Percentiles rank a stretch among this genome's conserved stretches.
Evolutionary conservation across 2,797 vertebrate genomes (phyloP).

Genomic region (Catostomus latipinnis): DNA sequence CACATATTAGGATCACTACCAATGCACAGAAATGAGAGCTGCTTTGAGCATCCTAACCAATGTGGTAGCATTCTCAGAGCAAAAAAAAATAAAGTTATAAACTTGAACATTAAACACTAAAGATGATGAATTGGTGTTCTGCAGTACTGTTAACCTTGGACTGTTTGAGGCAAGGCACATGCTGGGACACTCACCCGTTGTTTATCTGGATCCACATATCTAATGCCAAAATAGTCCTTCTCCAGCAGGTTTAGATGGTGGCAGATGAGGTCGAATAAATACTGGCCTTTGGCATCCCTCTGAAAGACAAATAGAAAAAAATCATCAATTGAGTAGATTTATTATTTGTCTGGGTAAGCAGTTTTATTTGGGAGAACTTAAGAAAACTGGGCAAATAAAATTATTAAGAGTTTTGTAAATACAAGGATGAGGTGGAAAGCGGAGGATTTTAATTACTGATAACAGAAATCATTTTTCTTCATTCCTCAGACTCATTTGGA

Average conservation of each 20-base stretch:
- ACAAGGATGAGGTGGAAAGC: slow-evolving; percentile 42
- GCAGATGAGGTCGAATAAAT: slow-evolving; percentile 96
- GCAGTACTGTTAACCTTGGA: neutral
- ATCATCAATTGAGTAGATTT: neutral
- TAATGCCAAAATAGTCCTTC: slow-evolving; percentile 99
- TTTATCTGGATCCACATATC: slow-evolving; percentile 98
- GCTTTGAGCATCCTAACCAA: slow-evolving; percentile 1
- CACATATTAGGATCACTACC: slow-evolving; percentile 63
- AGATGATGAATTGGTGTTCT: slow-evolving; percentile 23
- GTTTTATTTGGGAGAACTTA: too few species aligned
- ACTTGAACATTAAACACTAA: neutral
- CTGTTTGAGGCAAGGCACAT: neutral
- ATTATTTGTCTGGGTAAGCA: too few species aligned
- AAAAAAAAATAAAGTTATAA: neutral
- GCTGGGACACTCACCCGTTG: slow-evolving; percentile 86
- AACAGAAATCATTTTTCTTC: slow-evolving; percentile 5
- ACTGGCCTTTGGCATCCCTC: slow-evolving; percentile 97
- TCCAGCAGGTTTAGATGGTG: slow-evolving; percentile 97
- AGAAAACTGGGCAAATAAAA: too few species aligned
- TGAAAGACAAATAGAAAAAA: slow-evolving; percentile 64
- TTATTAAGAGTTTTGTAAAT: neutral
- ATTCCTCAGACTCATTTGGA: slow-evolving; percentile 54
- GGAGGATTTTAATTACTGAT: slow-evolving; percentile 55
- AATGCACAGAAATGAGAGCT: slow-evolving; percentile 22
- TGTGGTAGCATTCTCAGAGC: neutral